A percentile compares a stretch with the other conserved stretches of the same genome.
Conservation (phyloP, 2,797 vertebrate genomes). For the Rhodeus uyekii region DNA sequence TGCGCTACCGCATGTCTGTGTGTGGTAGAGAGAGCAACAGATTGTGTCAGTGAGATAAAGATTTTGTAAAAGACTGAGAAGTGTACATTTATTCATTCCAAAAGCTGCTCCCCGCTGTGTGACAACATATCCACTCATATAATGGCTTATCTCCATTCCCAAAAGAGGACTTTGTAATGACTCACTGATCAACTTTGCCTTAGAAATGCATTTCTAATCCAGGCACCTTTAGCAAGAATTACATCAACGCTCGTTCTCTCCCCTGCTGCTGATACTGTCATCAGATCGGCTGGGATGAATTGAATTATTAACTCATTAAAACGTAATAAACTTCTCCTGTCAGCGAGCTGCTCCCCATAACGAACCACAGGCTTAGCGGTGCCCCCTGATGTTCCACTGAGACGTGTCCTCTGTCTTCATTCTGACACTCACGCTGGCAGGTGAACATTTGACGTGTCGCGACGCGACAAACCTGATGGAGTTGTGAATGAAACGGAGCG, state of each 20-base stretch:
- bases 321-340: constrained; percentile 57
- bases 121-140: constrained; percentile 38
- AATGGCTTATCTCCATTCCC: constrained; percentile 45
- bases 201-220: constrained; percentile 34
- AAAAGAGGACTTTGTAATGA: constrained; percentile 39
- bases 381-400: constrained; percentile 39
- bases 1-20: not conserved
- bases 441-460: constrained; percentile 25
- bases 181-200: constrained; percentile 47
- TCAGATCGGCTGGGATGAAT: constrained; percentile 54
- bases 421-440: constrained; percentile 42
- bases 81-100: not conserved
- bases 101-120: constrained; percentile 9
- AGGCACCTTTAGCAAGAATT: constrained; percentile 51
- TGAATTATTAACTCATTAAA: constrained; percentile 64
- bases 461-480: constrained; percentile 1
- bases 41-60: not conserved
- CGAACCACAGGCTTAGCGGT: constrained; percentile 30
- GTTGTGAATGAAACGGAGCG: constrained; percentile 40
- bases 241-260: constrained; percentile 44
- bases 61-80: not conserved
- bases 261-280: constrained; percentile 51
- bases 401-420: constrained; percentile 48
- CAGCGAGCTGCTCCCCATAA: constrained; percentile 47
- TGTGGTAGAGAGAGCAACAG: not conserved